phyloP scores from a whole-genome alignment of 2,113 vertebrate species.

The Heterotilapia buettikoferi region DNA sequence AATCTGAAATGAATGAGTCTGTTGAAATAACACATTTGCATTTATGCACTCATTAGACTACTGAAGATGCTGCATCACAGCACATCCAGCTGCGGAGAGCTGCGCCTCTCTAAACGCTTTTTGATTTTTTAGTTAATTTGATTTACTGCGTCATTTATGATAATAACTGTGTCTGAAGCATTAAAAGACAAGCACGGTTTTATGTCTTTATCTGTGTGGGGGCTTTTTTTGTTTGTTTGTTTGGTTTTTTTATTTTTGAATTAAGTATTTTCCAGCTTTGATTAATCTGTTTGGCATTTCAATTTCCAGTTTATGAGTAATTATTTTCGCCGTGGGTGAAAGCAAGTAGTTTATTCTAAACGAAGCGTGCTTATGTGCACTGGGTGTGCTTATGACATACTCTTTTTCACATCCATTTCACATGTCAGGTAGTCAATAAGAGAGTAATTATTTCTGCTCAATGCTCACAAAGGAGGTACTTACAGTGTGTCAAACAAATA shows the following conservation, averaged over 20 bases:
- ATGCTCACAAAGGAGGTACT: not conserved
- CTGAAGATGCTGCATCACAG: not conserved
- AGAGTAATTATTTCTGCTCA: constrained; percentile 1
- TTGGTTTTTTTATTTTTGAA: not conserved
- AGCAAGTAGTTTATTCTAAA: not conserved
- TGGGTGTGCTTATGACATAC: not conserved
- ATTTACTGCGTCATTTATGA: not conserved
- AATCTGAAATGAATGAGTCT: not conserved
- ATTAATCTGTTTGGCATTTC: not conserved
- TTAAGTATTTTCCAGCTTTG: not conserved
- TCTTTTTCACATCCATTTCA: not conserved
- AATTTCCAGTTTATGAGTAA: not conserved
- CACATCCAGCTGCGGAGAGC: not conserved
- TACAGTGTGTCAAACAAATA: not conserved
- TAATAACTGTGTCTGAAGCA: not conserved
- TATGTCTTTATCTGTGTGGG: not conserved
- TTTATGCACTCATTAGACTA: not conserved
- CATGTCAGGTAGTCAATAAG: not conserved
- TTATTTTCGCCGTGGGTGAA: not conserved
- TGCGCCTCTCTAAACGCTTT: not conserved
- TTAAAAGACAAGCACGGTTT: not conserved
- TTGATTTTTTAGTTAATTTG: not conserved
- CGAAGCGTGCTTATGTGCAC: not conserved
- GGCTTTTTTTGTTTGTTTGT: not conserved
- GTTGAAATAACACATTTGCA: constrained; percentile 7